Evolutionary conservation across 1,140 invertebrate species (phyloP).

Genomic region (Drosophila suzukii): DNA sequence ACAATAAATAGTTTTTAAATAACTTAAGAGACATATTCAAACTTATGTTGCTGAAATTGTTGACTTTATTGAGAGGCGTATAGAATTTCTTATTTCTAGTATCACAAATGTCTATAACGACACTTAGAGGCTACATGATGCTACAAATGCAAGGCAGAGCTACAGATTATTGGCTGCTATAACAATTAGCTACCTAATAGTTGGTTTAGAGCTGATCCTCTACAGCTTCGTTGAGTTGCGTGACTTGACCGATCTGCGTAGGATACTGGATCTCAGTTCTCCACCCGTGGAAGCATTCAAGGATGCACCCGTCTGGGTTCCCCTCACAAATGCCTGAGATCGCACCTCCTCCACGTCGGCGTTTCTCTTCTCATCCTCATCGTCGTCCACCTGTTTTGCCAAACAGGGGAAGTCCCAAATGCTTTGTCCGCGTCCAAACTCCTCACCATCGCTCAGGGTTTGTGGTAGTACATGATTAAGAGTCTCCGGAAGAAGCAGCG

Average conservation of each 20-base stretch:
- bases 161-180: conserved; percentile 23
- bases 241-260: conserved; percentile 85
- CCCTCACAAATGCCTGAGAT: conserved; percentile 73
- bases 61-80: conserved; percentile 21
- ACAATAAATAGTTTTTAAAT: background rate
- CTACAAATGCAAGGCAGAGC: conserved; percentile 53
- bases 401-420: conserved; percentile 92
- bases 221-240: conserved; percentile 72
- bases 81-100: conserved; percentile 47
- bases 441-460: conserved; percentile 92
- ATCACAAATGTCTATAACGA: conserved; percentile 44
- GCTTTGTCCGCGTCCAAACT: conserved; percentile 91
- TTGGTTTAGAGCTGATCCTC: background rate
- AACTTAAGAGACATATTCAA: background rate
- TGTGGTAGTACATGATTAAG: conserved; percentile 92
- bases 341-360: conserved; percentile 68
- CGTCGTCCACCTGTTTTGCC: conserved; percentile 76
- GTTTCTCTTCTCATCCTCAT: conserved; percentile 61
- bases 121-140: conserved; percentile 44
- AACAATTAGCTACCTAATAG: conserved; percentile 36
- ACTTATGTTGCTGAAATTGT: background rate
- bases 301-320: conserved; percentile 85
- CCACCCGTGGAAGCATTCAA: conserved; percentile 87
- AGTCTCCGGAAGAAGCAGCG: conserved; percentile 92
- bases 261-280: conserved; percentile 88